These are phyloP conservation scores for Caprella mutica DNA, from an alignment of 2,888 invertebrate genomes.

Conservation along the genomic window DNA sequence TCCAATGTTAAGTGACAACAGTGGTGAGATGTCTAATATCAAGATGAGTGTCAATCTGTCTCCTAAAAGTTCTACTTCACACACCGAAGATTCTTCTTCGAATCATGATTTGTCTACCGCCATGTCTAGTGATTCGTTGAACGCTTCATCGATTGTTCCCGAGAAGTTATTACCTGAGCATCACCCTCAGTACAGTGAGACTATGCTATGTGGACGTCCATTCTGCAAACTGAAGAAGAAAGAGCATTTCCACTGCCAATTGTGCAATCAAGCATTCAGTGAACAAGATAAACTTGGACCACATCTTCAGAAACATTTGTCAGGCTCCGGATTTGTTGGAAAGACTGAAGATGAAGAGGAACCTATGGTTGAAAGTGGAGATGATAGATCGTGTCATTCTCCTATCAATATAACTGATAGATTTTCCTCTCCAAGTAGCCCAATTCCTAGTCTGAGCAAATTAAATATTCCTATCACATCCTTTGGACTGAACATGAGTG, in stretches of 20 bases:
- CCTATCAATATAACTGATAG: constrained; percentile 10
- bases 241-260: constrained; percentile 65
- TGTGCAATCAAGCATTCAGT: constrained; percentile 66
- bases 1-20: constrained; percentile 17
- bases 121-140: constrained; percentile 7
- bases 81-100: constrained; percentile 4
- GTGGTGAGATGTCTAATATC: constrained; percentile 16
- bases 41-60: background rate
- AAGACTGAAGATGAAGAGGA: constrained; percentile 12
- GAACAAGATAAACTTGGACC: constrained; percentile 55
- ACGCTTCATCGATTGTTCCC: constrained; percentile 8
- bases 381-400: constrained; percentile 8
- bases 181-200: constrained; percentile 51
- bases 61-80: background rate
- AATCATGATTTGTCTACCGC: constrained; percentile 6
- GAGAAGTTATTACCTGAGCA: constrained; percentile 49
- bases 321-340: constrained; percentile 13
- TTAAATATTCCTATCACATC: background rate
- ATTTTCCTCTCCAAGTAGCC: constrained; percentile 13
- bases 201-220: constrained; percentile 58
- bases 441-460: constrained; percentile 4
- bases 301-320: constrained; percentile 56
- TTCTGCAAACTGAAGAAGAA: constrained; percentile 68
- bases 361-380: background rate
- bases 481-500: constrained; percentile 3